Percentiles rank a stretch among this genome's conserved stretches.
phyloP scores from a whole-genome alignment of 2,113 vertebrate genomes.

The Oncorhynchus gorbuscha region DNA sequence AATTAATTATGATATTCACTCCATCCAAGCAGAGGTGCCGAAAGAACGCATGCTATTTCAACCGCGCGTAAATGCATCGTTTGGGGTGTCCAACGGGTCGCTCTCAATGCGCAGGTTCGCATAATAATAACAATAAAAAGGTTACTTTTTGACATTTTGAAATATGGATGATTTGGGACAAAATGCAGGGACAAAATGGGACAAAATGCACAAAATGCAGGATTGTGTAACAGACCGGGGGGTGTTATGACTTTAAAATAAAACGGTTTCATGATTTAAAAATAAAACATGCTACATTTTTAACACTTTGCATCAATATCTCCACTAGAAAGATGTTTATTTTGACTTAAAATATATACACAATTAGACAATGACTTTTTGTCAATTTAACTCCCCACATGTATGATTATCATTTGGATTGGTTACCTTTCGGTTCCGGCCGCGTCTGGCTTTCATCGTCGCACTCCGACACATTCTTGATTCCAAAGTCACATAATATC shows the following conservation, averaged over 20 bases:
- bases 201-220: background rate
- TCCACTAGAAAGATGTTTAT: too few species aligned
- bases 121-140: background rate
- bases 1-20: too few species aligned
- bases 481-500: slow-evolving; percentile 69
- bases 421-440: slow-evolving; percentile 62
- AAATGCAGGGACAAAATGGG: too few species aligned
- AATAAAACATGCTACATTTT: too few species aligned
- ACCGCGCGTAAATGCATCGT: background rate
- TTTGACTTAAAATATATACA: too few species aligned
- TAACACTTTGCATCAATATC: too few species aligned
- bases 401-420: too few species aligned
- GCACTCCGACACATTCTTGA: slow-evolving; percentile 70
- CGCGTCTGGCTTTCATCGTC: slow-evolving; percentile 33
- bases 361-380: too few species aligned
- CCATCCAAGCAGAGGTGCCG: background rate
- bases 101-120: background rate
- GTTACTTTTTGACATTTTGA: background rate
- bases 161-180: background rate
- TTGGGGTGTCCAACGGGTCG: background rate
- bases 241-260: too few species aligned
- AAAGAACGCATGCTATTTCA: background rate
- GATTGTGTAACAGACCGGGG: too few species aligned
- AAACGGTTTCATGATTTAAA: too few species aligned
- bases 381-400: too few species aligned